Evolutionary conservation across 2,113 vertebrate species (phyloP).

Genomic region (Lepisosteus osseus): DNA sequence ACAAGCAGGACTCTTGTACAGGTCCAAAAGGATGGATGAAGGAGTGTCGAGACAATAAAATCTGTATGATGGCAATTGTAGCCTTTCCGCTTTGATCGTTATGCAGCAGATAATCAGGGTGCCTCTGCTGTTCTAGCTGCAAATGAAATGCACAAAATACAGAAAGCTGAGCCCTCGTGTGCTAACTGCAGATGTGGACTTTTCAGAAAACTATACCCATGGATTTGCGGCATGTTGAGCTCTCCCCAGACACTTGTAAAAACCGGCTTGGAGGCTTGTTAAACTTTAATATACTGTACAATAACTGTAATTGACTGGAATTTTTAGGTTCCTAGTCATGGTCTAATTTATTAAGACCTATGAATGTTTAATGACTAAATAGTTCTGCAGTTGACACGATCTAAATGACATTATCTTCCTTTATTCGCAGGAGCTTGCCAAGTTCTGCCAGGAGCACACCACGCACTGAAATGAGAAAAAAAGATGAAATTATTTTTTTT

Average conservation of each 20-base stretch:
- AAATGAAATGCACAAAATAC: background rate
- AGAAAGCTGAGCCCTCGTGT: background rate
- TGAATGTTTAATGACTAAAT: conserved; percentile 66
- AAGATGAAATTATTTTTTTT: background rate
- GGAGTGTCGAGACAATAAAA: too few species aligned
- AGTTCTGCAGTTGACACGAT: conserved; percentile 52
- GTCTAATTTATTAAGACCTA: conserved; percentile 64
- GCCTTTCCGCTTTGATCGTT: background rate
- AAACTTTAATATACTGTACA: conserved; percentile 66
- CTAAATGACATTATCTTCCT: conserved; percentile 44
- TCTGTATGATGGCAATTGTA: too few species aligned
- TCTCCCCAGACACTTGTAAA: conserved; percentile 32
- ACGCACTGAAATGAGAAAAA: conserved; percentile 47
- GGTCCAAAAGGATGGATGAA: too few species aligned
- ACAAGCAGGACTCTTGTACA: too few species aligned
- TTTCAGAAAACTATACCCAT: conserved; percentile 40
- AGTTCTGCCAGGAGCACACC: conserved; percentile 51
- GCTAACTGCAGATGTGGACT: conserved; percentile 45
- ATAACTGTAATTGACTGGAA: conserved; percentile 64
- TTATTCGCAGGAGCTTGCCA: conserved; percentile 41
- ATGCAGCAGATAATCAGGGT: background rate
- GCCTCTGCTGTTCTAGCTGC: background rate
- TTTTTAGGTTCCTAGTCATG: conserved; percentile 58
- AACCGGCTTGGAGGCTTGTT: conserved; percentile 52
- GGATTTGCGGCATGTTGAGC: conserved; percentile 47